phyloP scores from a whole-genome alignment of 2,888 invertebrate genomes.

The Sminthurinus aureus region DNA sequence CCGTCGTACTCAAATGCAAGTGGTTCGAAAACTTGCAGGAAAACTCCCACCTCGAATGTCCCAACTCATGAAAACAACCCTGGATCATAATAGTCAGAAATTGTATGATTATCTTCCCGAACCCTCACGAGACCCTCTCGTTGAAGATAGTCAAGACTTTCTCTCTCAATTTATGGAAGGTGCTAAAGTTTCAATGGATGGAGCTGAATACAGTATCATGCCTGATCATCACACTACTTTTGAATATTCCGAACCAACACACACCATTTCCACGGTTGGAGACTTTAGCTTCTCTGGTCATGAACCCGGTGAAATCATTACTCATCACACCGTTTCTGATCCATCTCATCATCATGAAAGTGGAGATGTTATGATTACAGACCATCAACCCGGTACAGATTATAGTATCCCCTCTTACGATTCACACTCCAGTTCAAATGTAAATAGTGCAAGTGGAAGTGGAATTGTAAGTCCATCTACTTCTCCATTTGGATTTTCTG shows the following conservation, averaged over 20 bases:
- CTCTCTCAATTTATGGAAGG: constrained; percentile 50
- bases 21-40: constrained; percentile 49
- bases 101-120: constrained; percentile 55
- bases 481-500: constrained; percentile 17
- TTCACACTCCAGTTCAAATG: background rate
- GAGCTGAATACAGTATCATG: constrained; percentile 17
- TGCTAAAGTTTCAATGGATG: constrained; percentile 37
- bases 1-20: constrained; percentile 55
- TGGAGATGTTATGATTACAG: constrained; percentile 18
- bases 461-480: background rate
- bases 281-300: no score
- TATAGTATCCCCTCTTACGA: constrained; percentile 23
- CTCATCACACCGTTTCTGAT: background rate
- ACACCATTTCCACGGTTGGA: background rate
- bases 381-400: constrained; percentile 37
- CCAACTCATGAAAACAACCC: constrained; percentile 44
- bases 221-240: constrained; percentile 24
- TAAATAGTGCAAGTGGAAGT: background rate
- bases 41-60: constrained; percentile 55
- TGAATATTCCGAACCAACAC: constrained; percentile 26
- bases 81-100: constrained; percentile 50
- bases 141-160: constrained; percentile 50
- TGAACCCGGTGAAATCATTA: constrained; percentile 9
- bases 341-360: background rate
- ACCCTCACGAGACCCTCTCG: constrained; percentile 54